These are phyloP conservation scores for Trachelus troglodyta DNA, from an alignment of 2,888 invertebrate species.

Conservation along the genomic window DNA sequence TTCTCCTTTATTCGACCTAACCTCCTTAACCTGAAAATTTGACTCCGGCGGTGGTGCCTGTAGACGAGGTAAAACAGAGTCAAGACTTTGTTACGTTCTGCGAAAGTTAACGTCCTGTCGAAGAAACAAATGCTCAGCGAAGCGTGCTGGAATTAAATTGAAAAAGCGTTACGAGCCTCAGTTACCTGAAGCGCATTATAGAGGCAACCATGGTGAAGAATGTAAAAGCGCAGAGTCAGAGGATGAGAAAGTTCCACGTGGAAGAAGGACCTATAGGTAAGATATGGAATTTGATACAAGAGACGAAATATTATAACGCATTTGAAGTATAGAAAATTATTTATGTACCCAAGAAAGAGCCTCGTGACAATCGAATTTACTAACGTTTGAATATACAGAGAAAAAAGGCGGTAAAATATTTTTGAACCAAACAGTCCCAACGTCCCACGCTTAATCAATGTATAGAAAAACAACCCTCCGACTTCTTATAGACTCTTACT, in stretches of 20 bases:
- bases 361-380: neutral
- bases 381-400: neutral
- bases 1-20: neutral
- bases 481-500: neutral
- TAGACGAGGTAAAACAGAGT: neutral
- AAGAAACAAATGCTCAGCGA: neutral
- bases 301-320: neutral
- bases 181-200: neutral
- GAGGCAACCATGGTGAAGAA: too few relatives aligned
- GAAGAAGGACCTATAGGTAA: too few relatives aligned
- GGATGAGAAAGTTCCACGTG: too few relatives aligned
- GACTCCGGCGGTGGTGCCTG: neutral
- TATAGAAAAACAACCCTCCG: neutral
- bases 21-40: neutral
- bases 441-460: neutral
- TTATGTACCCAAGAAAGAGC: too few relatives aligned
- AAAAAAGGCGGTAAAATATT: neutral
- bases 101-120: neutral
- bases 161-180: neutral
- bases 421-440: too few relatives aligned
- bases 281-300: neutral
- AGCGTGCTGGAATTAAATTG: neutral
- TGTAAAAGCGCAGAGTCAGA: too few relatives aligned
- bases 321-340: too few relatives aligned
- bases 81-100: neutral